Evolutionary conservation across 2,113 vertebrate genomes (phyloP).

Genomic region (Planiliza haematocheilus): DNA sequence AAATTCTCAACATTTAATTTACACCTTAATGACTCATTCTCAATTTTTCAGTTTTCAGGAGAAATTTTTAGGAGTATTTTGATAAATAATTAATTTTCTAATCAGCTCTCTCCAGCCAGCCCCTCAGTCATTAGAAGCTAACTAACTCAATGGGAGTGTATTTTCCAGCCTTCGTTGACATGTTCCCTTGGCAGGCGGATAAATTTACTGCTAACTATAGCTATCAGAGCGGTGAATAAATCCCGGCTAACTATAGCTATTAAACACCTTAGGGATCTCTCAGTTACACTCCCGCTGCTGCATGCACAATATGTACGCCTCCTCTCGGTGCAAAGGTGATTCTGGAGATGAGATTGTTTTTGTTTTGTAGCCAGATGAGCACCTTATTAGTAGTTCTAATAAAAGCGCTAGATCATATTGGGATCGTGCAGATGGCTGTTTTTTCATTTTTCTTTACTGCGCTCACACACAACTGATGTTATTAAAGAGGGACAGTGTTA

Average conservation of each 20-base stretch:
- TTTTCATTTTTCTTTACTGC: too few relatives aligned
- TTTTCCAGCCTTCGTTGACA: constrained; percentile 69
- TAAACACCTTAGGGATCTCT: constrained; percentile 49
- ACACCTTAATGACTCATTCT: constrained; percentile 68
- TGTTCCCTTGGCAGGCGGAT: constrained; percentile 65
- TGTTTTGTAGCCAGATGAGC: too few relatives aligned
- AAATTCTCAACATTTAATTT: constrained; percentile 62
- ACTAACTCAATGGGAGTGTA: constrained; percentile 63
- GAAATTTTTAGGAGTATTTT: constrained; percentile 78
- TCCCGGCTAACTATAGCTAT: constrained; percentile 69
- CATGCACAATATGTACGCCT: constrained; percentile 1
- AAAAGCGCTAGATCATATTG: too few relatives aligned
- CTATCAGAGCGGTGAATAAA: constrained; percentile 72
- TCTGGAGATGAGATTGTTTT: neutral
- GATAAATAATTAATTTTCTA: constrained; percentile 82
- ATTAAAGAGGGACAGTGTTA: too few relatives aligned
- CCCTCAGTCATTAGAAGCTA: constrained; percentile 69
- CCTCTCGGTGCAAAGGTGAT: neutral
- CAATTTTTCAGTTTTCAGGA: constrained; percentile 71
- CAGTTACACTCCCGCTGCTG: constrained; percentile 15
- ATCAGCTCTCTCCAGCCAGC: constrained; percentile 69
- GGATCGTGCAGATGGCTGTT: too few relatives aligned
- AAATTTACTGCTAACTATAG: constrained; percentile 81
- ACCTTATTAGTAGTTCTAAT: neutral
- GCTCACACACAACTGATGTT: too few relatives aligned